Evolutionary conservation across 2,113 vertebrate genomes (phyloP), one percentile per base, ranked within the genome.

Genomic region (Hippocampus zosterae): DNA sequence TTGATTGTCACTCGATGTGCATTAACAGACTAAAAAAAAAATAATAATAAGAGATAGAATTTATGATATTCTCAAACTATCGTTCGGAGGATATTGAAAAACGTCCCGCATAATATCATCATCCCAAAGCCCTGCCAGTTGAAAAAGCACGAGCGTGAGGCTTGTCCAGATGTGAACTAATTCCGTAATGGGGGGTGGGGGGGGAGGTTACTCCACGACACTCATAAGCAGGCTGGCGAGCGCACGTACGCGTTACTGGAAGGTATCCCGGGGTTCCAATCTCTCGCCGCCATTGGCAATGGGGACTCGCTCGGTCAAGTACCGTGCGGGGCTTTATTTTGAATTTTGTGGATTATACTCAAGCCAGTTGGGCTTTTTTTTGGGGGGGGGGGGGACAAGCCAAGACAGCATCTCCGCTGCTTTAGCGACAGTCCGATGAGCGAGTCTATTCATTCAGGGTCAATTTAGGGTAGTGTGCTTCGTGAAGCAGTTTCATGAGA

Each of bases 381-480:
- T 27, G 2, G 25, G 53, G 53, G 13, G n/a, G 13, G 10, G 5
- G 13, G 23, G 13, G n/a, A 13, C 53, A 56, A 56, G 53, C 23
- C 3, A n/a, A 55, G 52, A 55, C 62, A 15, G 37, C 37, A 41
- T 71, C 67, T 73, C 79, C 75, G 75, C 75, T 70, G 76, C 78
- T 82, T 73, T 70, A 71, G 74, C 76, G 19, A 27, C 40, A 77
- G 77, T 33, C 57, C 62, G 76, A 87, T 91, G 84, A 88, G 65
- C 86, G 83, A 78, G 81, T 90, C 87, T 73, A 88, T 90, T 90
- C 87, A 91, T 88, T 80, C 74, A 69, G 72, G 85, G 71, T 91
- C 89, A 88, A 88, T 88, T 85, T 86, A 81, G 77, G 79, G 84
- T 75, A 29, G 76, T 81, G 81, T 84, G 87, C 82, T 89, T 67